Evolutionary conservation across 1,140 invertebrate genomes (phyloP).

Genomic region (Neelides sp.): DNA sequence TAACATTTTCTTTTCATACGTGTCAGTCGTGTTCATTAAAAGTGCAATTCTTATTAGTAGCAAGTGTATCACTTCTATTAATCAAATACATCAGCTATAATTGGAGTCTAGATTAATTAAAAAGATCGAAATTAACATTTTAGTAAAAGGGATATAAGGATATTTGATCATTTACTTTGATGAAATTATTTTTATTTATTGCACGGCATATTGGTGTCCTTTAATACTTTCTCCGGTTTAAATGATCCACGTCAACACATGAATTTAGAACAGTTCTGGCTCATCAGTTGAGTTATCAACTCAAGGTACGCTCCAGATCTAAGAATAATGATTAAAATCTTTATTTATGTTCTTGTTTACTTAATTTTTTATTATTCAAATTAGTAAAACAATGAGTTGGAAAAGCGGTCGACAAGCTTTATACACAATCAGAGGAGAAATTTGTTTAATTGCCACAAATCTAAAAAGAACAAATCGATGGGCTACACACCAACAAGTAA

Average conservation of each 20-base stretch:
- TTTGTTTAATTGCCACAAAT: conserved; percentile 18
- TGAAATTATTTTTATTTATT: neutral
- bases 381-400: neutral
- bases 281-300: neutral
- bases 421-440: conserved; percentile 20
- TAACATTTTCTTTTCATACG: too few species aligned
- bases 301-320: neutral
- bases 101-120: too few species aligned
- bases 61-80: too few species aligned
- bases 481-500: conserved; percentile 20
- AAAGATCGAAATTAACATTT: too few species aligned
- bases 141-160: too few species aligned
- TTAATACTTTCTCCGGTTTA: too few species aligned
- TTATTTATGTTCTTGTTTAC: conserved; percentile 2
- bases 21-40: too few species aligned
- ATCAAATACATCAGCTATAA: too few species aligned
- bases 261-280: too few species aligned
- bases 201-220: neutral
- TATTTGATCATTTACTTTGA: too few species aligned
- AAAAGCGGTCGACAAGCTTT: conserved; percentile 8
- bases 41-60: too few species aligned
- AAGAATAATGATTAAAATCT: neutral
- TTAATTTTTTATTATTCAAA: conserved; percentile 6
- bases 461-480: conserved; percentile 18
- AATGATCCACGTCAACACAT: too few species aligned